Conservation (phyloP, 2,888 invertebrate genomes). For the Conistra vaccinii region DNA sequence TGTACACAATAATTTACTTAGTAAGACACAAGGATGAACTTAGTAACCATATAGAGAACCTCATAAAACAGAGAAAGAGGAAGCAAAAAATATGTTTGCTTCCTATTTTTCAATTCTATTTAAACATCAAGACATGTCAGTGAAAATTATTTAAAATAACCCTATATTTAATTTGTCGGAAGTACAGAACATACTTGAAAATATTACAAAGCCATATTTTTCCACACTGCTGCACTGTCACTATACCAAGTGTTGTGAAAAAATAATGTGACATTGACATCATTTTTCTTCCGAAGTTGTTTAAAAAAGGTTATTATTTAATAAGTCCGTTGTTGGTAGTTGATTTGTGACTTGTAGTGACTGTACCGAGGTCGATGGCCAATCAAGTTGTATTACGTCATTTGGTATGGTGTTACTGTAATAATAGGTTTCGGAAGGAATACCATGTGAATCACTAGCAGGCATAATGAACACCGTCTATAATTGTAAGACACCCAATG, state of each 20-base stretch:
- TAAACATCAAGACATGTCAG: not conserved
- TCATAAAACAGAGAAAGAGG: not conserved
- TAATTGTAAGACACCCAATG: conserved; percentile 1
- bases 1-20: not conserved
- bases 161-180: not conserved
- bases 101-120: too few relatives aligned
- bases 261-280: conserved; percentile 44
- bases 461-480: not conserved
- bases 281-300: conserved; percentile 13
- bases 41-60: not conserved
- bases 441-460: conserved; percentile 11
- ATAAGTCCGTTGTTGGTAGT: conserved; percentile 28
- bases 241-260: too few relatives aligned
- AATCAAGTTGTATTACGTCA: conserved; percentile 50
- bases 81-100: not conserved
- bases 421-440: conserved; percentile 34
- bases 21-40: not conserved
- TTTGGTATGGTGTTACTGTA: conserved; percentile 14
- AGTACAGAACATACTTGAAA: not conserved
- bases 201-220: conserved; percentile 9
- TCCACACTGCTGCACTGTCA: too few relatives aligned
- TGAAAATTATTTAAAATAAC: not conserved
- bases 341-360: conserved; percentile 30
- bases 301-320: conserved; percentile 22
- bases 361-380: conserved; percentile 62